Percentiles rank a stretch among this genome's conserved stretches.
Conservation (phyloP, 2,888 invertebrate genomes). For the Melieria picta region DNA sequence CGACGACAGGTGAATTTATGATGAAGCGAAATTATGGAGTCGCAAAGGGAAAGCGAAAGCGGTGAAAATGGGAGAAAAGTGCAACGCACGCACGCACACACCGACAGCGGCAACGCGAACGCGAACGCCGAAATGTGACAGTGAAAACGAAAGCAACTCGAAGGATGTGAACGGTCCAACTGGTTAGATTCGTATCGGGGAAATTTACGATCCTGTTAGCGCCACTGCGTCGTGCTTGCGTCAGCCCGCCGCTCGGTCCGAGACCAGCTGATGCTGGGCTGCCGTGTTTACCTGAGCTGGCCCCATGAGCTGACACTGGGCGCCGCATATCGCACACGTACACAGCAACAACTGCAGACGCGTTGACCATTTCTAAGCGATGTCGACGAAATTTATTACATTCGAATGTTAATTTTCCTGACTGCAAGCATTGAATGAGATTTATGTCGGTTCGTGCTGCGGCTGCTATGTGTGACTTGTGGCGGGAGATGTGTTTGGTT, state of each 20-base stretch:
- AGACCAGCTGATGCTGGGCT: too few relatives aligned
- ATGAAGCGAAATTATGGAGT: constrained; percentile 51
- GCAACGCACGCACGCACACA: constrained; percentile 35
- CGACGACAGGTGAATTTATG: constrained; percentile 60
- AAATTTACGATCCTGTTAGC: constrained; percentile 61
- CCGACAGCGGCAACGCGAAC: too few relatives aligned
- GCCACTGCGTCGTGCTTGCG: constrained; percentile 49
- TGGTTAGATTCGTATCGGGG: constrained; percentile 52
- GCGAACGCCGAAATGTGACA: background rate
- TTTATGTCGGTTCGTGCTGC: too few relatives aligned
- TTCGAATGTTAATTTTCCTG: too few relatives aligned
- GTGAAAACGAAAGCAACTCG: background rate
- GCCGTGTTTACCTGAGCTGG: background rate
- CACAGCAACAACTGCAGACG: too few relatives aligned
- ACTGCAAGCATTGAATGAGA: too few relatives aligned
- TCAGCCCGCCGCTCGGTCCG: too few relatives aligned
- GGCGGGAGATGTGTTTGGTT: too few relatives aligned
- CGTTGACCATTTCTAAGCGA: too few relatives aligned
- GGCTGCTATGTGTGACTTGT: too few relatives aligned
- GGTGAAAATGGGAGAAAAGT: background rate
- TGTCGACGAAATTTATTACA: too few relatives aligned
- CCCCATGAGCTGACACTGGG: background rate
- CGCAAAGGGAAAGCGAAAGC: constrained; percentile 47
- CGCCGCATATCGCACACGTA: too few relatives aligned
- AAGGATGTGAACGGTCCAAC: background rate